Evolutionary conservation across 2,113 vertebrate genomes (phyloP).

Genomic region (Manacus vitellinus): DNA sequence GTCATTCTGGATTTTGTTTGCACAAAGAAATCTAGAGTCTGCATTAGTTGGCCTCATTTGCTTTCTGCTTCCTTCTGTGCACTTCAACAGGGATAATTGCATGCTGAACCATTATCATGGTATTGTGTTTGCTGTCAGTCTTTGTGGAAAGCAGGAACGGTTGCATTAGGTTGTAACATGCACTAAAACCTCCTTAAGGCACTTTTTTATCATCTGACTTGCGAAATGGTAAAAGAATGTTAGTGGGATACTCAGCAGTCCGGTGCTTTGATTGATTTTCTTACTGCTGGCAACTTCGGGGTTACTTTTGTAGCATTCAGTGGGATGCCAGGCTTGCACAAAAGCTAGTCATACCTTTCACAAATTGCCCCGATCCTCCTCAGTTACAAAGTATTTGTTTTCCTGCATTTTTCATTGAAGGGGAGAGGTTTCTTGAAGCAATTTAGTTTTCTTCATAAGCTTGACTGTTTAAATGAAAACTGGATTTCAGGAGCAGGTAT

Average conservation of each 20-base stretch:
- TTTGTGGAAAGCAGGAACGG: constrained; percentile 34
- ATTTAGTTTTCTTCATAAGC: background rate
- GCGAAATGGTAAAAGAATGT: background rate
- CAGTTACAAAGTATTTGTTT: background rate
- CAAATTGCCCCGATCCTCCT: background rate
- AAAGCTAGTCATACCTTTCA: background rate
- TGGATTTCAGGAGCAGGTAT: background rate
- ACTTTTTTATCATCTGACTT: background rate
- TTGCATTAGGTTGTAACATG: constrained; percentile 4
- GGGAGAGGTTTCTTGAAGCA: background rate
- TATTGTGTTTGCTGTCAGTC: constrained; percentile 36
- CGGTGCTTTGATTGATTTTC: background rate
- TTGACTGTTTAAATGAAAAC: background rate
- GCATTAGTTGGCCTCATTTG: constrained; percentile 47
- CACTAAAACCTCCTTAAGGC: constrained; percentile 2
- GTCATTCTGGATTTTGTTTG: constrained; percentile 62
- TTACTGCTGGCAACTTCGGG: background rate
- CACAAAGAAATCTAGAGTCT: constrained; percentile 26
- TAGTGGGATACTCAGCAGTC: background rate
- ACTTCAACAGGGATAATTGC: constrained; percentile 40
- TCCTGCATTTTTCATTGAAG: background rate
- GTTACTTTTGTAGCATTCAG: background rate
- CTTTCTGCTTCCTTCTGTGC: constrained; percentile 51
- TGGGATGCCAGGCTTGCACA: background rate
- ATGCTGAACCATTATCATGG: background rate